Evolutionary conservation across 2,113 vertebrate species (phyloP).

Genomic region (Vanacampus margaritifer): DNA sequence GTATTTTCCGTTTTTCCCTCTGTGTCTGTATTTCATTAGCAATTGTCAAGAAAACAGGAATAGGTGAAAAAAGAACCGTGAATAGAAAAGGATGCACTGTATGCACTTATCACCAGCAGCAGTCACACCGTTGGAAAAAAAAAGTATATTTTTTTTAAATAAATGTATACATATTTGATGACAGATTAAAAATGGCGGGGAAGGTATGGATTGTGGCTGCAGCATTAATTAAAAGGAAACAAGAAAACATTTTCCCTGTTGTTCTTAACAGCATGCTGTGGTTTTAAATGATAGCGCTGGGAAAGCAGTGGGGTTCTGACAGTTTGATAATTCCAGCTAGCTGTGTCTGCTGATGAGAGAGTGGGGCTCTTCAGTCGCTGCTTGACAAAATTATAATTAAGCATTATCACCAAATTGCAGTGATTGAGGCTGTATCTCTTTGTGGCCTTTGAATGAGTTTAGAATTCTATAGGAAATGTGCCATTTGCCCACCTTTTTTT

Average conservation of each 20-base stretch:
- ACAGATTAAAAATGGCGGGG: background rate
- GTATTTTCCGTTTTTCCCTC: too few relatives aligned
- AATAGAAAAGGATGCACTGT: background rate
- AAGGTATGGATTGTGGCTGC: slow-evolving; percentile 18
- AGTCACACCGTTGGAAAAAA: background rate
- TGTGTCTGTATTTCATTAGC: background rate
- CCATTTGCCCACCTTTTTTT: slow-evolving; percentile 2
- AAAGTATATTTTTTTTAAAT: background rate
- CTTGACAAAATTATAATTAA: slow-evolving; percentile 61
- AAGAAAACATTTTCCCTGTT: slow-evolving; percentile 21
- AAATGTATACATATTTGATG: slow-evolving; percentile 15
- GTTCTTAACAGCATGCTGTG: slow-evolving; percentile 20
- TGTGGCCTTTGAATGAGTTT: slow-evolving; percentile 45
- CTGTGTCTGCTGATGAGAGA: slow-evolving; percentile 38
- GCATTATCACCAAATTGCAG: slow-evolving; percentile 59
- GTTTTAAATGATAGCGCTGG: slow-evolving; percentile 28
- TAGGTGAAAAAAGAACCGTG: background rate
- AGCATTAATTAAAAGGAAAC: slow-evolving; percentile 33
- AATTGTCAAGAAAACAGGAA: background rate
- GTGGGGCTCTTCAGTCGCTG: slow-evolving; percentile 43
- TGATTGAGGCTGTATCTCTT: slow-evolving; percentile 55
- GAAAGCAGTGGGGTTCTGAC: slow-evolving; percentile 39
- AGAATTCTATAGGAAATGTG: slow-evolving; percentile 29
- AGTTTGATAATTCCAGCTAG: slow-evolving; percentile 35
- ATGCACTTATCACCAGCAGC: background rate